These are phyloP conservation scores for Cephonodes hylas DNA, from an alignment of 2,888 invertebrate species.

Conservation along the genomic window DNA sequence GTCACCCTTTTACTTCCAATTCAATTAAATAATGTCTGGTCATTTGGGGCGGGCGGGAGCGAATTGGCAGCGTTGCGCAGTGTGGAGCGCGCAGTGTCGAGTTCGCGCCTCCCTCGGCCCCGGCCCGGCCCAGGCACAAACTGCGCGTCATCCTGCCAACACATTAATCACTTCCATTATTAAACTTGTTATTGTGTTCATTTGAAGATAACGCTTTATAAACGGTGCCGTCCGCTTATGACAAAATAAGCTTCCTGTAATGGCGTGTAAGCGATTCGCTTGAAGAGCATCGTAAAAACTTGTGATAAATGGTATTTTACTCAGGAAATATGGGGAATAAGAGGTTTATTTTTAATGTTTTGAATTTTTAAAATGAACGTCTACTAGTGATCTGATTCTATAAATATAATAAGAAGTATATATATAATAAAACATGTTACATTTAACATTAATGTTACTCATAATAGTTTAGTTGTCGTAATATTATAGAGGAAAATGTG, in stretches of 20 bases:
- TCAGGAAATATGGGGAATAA: not conserved
- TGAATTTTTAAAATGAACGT: too few relatives aligned
- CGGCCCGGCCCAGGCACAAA: slow-evolving; percentile 38
- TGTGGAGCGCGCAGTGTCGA: slow-evolving; percentile 37
- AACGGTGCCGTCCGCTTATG: slow-evolving; percentile 77
- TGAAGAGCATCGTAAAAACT: slow-evolving; percentile 56
- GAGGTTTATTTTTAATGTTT: not conserved
- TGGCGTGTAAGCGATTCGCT: slow-evolving; percentile 68
- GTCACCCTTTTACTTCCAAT: slow-evolving; percentile 79
- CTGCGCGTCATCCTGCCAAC: slow-evolving; percentile 77
- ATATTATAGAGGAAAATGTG: too few relatives aligned
- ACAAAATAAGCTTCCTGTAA: slow-evolving; percentile 78
- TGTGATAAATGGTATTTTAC: slow-evolving; percentile 63
- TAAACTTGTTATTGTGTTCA: slow-evolving; percentile 80
- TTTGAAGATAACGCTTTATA: slow-evolving; percentile 79
- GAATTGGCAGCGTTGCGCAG: slow-evolving; percentile 22
- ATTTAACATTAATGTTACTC: too few relatives aligned
- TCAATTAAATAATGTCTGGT: slow-evolving; percentile 82
- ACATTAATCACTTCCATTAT: slow-evolving; percentile 80
- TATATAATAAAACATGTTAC: too few relatives aligned
- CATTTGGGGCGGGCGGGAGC: slow-evolving; percentile 69
- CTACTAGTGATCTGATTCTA: too few relatives aligned
- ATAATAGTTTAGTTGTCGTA: too few relatives aligned
- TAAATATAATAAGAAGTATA: too few relatives aligned
- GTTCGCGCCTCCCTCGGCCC: slow-evolving; percentile 67